A percentile compares a stretch with the other conserved stretches of the same genome.
Evolutionary conservation across 53 echinoderm and acorn worm genomes (phyloP).

Genomic region (Paracentrotus lividus): DNA sequence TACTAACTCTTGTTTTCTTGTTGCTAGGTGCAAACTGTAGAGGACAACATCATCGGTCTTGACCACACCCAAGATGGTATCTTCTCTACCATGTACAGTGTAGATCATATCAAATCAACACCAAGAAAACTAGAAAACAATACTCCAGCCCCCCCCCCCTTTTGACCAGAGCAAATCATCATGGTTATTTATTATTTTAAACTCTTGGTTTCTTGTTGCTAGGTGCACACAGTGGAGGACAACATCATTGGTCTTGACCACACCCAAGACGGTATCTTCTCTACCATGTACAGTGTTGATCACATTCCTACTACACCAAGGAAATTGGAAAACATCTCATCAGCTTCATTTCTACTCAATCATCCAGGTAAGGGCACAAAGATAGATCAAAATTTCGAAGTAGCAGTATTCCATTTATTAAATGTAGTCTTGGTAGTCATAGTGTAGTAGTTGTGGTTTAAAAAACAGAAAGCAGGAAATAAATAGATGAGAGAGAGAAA

Average conservation of each 20-base stretch:
- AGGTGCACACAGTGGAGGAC: conserved; percentile 69
- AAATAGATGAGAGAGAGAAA: too few relatives aligned
- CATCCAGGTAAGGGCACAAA: conserved; percentile 64
- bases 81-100: conserved; percentile 75
- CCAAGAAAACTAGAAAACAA: conserved; percentile 69
- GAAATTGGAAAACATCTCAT: conserved; percentile 71
- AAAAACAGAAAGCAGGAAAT: too few relatives aligned
- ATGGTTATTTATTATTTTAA: not conserved
- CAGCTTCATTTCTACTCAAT: conserved; percentile 70
- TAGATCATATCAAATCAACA: conserved; percentile 66
- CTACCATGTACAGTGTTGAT: conserved; percentile 76
- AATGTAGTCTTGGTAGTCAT: not conserved
- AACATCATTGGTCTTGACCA: conserved; percentile 70
- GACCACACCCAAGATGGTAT: conserved; percentile 66
- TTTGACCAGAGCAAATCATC: not conserved
- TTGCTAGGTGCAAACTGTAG: conserved; percentile 54
- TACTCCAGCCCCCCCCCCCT: conserved; percentile 66
- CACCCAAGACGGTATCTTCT: conserved; percentile 69
- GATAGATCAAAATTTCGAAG: not conserved
- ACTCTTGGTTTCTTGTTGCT: not conserved
- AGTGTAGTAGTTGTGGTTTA: not conserved
- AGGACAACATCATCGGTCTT: conserved; percentile 71
- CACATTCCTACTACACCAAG: conserved; percentile 70
- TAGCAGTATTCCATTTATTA: too few relatives aligned
- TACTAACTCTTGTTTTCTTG: too few relatives aligned